These are phyloP conservation scores for Cephalopachus bancanus DNA, from an alignment of 2,797 vertebrate genomes.

Conservation along the genomic window DNA sequence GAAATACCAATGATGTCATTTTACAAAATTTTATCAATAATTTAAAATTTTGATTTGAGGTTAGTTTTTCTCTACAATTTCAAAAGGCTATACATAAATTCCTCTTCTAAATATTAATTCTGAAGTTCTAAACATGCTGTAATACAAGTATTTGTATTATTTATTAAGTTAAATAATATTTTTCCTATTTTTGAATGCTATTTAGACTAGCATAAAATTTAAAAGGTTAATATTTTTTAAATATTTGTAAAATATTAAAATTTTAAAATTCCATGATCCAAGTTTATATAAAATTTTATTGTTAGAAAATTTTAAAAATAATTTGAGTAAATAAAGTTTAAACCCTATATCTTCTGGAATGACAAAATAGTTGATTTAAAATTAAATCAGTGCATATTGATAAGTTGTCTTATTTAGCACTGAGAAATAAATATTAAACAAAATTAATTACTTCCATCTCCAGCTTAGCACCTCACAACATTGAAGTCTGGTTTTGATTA, in stretches of 20 bases:
- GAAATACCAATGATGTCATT: conserved; percentile 18
- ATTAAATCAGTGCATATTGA: background rate
- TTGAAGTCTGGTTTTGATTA: conserved; percentile 77
- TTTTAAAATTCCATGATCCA: conserved; percentile 24
- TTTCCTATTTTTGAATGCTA: conserved; percentile 5
- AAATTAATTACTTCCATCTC: conserved; percentile 61
- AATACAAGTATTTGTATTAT: background rate
- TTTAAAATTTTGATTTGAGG: conserved; percentile 31
- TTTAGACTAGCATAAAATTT: conserved; percentile 39
- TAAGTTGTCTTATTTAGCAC: conserved; percentile 45
- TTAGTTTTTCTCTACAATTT: conserved; percentile 54
- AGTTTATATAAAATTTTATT: background rate
- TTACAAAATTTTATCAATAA: conserved; percentile 13
- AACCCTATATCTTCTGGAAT: conserved; percentile 46
- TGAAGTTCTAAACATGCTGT: background rate
- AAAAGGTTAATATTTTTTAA: conserved; percentile 42
- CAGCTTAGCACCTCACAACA: conserved; percentile 45
- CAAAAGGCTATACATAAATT: background rate
- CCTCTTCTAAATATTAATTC: conserved; percentile 48
- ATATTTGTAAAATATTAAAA: background rate
- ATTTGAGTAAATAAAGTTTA: conserved; percentile 33
- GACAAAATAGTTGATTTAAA: conserved; percentile 45
- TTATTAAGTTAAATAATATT: conserved; percentile 40
- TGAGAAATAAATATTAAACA: conserved; percentile 62
- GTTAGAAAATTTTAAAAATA: background rate